Base-by-base conservation (phyloP, 1,140 invertebrate species). In the Polyergus mexicanus region DNA sequence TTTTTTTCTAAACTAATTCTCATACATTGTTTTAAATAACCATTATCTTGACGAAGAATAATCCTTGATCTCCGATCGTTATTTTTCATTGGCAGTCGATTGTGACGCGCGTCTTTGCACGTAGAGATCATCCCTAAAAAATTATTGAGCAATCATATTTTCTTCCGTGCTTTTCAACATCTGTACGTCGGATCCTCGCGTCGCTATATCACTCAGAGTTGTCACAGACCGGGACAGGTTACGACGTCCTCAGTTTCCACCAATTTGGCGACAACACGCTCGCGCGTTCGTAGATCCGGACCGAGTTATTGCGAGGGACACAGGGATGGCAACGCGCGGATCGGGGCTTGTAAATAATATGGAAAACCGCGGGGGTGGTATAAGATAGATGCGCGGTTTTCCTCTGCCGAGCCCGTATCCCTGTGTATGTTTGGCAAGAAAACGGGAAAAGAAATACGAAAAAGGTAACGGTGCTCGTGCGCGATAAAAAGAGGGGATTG, bases 341-440 rank as follows among this genome's bases (percentile, higher is more conserved):
- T 75, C 76, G 91, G 25, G 77, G 60, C 77, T 84, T 90, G 90
- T 93, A 93, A 92, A 93, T 93, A 93, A 92, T 92, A 93, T 88
- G 92, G 86, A 86, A 85, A 91, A 91, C 76, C 91, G 63, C 56
- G 60, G 25, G 25, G 44, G 51, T n/a, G 47, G 75, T 44, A 77
- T 66, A 68, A 54, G 54, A 63, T 58, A 19, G 54, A 65, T 63
- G 58, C 54, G 10, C 5, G 7, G 44, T 13, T 28, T 22, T 25
- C 56, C 71, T 58, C 41, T 63, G 22, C 51, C 77, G 25, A 72
- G 41, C 19, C 44, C 10, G 35, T 11, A n/a, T 41, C 19, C 10
- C 16, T 51, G 38, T 81, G 51, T 81, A 60, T 38, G 38, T 54
- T 32, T 7, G 47, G 69, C 54, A 32, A 83, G 78, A 8, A 74